phyloP scores from a whole-genome alignment of 2,113 vertebrate genomes.

The Etheostoma spectabile region DNA sequence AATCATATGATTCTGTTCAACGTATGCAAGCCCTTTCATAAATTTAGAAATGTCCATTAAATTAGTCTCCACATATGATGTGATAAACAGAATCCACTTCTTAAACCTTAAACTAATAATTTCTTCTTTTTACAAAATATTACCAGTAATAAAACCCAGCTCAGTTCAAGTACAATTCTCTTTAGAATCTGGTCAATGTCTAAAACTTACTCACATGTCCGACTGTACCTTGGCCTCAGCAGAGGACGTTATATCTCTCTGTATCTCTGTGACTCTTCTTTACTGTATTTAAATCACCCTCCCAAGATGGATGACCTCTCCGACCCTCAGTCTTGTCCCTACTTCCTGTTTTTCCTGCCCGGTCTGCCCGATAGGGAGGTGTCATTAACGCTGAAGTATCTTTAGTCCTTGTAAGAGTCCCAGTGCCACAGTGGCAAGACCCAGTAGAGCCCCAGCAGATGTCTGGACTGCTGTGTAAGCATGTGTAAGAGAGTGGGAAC shows the following conservation, averaged over 20 bases:
- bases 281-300: conserved; percentile 78
- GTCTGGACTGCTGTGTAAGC: conserved; percentile 73
- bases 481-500: conserved; percentile 44
- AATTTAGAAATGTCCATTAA: not conserved
- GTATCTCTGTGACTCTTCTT: conserved; percentile 52
- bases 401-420: conserved; percentile 76
- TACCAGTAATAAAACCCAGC: not conserved
- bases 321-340: conserved; percentile 64
- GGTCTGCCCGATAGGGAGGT: conserved; percentile 73
- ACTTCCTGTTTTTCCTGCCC: conserved; percentile 71
- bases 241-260: conserved; percentile 28
- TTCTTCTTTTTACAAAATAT: not conserved
- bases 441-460: conserved; percentile 76
- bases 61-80: not conserved
- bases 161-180: not conserved
- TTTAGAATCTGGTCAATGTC: conserved; percentile 11
- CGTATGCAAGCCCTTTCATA: not conserved
- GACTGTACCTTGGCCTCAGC: conserved; percentile 33
- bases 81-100: not conserved
- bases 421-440: conserved; percentile 69
- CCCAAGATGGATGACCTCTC: conserved; percentile 70
- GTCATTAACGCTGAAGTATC: conserved; percentile 80
- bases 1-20: no score
- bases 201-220: conserved; percentile 28
- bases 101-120: no score